Evolutionary conservation across 2,888 invertebrate species (phyloP), one percentile per base, ranked within the genome.

Genomic region (Halocaridina rubra): DNA sequence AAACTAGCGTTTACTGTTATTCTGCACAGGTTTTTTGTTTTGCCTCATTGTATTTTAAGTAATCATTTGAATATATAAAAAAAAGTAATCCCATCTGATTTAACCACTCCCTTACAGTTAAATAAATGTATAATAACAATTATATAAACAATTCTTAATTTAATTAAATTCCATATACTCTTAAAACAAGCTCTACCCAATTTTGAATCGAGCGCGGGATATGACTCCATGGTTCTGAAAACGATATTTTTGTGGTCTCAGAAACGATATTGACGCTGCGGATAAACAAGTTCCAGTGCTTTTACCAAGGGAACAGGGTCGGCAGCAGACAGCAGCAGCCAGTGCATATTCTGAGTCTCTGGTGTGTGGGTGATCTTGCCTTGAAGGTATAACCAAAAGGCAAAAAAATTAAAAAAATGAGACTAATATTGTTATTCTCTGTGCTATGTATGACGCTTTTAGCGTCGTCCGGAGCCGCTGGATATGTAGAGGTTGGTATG

Each of bases 271-370:
- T 59, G 69, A 71, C 82, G 77, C 82, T 82, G 82, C 77, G 82
- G 82, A 82, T 82, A 82, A 82, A 82, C 82, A 82, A 77, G 82
- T 82, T 82, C 82, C 82, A 82, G 76, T 61, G 77, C n/a, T n/a
- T n/a, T 29, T 71, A 57, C 33, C 64, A 59, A 22, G 59, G 64
- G 67, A 74, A 33, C 64, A 69, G 29, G 67, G 67, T 67, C n/a
- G n/a, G n/a, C n/a, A n/a, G n/a, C n/a, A n/a, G n/a, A n/a, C 53
- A 53, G 53, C 46, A 69, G 80, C 80, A 80, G 80, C 77, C 82
- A 82, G 82, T 82, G 59, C 71, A 82, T 76, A 82, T 76, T 69
- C 76, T 82, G 82, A 77, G 30, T 76, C 77, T 53, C 69, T 67
- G 77, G 69, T 53, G 82, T 59, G 82, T 71, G 76, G 69, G 71